These are phyloP conservation scores for Chelonus formosanus DNA, from an alignment of 2,888 invertebrate species.

Conservation along the genomic window DNA sequence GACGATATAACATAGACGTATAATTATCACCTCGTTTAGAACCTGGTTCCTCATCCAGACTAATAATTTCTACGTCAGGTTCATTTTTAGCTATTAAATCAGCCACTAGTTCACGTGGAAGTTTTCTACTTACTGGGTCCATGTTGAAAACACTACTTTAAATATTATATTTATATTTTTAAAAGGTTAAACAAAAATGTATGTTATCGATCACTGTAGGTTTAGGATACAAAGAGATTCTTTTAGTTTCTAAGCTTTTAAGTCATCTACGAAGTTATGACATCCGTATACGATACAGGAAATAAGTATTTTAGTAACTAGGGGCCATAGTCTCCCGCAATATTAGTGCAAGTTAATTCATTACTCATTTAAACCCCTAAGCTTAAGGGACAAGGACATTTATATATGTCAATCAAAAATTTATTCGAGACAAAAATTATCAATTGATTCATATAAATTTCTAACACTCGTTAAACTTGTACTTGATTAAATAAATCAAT, in stretches of 20 bases:
- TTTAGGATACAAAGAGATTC: not conserved
- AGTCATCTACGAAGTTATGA: not conserved
- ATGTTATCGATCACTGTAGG: too few species aligned
- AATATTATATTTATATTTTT: not conserved
- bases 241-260: not conserved
- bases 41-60: conserved; percentile 72
- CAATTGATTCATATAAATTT: not conserved
- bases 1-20: conserved; percentile 77
- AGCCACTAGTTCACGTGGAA: conserved; percentile 55
- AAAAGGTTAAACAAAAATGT: too few species aligned
- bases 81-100: conserved; percentile 56
- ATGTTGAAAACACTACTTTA: conserved; percentile 27
- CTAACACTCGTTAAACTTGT: not conserved
- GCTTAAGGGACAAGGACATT: conserved; percentile 62
- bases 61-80: conserved; percentile 52
- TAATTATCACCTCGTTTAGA: conserved; percentile 80
- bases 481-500: too few species aligned
- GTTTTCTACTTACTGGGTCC: conserved; percentile 39
- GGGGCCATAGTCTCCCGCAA: conserved; percentile 52
- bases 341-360: conserved; percentile 54
- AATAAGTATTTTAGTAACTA: conserved; percentile 61
- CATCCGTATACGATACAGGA: conserved; percentile 49
- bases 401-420: conserved; percentile 45
- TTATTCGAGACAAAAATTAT: too few species aligned
- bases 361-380: conserved; percentile 50